Evolutionary conservation across 2,113 vertebrate genomes (phyloP).

Genomic region (Trogon melanurus): DNA sequence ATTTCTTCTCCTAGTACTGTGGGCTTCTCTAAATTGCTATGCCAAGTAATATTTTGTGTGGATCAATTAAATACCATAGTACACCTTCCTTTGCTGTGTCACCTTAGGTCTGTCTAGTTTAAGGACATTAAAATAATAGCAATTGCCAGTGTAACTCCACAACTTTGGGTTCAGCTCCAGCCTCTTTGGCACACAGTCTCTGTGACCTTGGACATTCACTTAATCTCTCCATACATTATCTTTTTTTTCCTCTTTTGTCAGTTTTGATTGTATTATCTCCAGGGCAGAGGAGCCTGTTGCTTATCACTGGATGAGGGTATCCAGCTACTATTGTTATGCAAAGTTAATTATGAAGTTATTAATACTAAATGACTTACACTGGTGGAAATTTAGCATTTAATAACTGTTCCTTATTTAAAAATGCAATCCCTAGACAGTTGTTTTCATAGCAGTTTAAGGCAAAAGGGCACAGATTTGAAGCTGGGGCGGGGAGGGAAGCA

Average conservation of each 20-base stretch:
- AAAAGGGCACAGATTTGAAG: background rate
- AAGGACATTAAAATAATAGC: background rate
- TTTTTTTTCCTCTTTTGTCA: background rate
- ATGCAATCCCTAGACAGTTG: background rate
- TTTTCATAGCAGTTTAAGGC: background rate
- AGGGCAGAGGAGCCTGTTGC: conserved; percentile 20
- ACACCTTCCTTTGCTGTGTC: background rate
- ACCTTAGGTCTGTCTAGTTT: background rate
- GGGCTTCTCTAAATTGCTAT: too few relatives aligned
- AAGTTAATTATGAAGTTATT: conserved; percentile 47
- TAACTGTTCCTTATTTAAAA: background rate
- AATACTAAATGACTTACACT: background rate
- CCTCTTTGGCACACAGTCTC: background rate
- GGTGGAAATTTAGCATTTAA: conserved; percentile 5
- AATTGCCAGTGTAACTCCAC: background rate
- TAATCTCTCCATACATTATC: background rate
- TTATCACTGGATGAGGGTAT: conserved; percentile 25
- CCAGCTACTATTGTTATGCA: conserved; percentile 11
- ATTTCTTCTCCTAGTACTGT: too few relatives aligned
- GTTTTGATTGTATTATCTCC: conserved; percentile 7
- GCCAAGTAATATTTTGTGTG: too few relatives aligned
- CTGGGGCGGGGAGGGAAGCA: background rate
- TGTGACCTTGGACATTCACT: conserved; percentile 18
- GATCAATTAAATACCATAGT: background rate
- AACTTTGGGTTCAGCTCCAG: background rate